phyloP scores from a whole-genome alignment of 2,888 invertebrate genomes.

The Dendrolimus houi region DNA sequence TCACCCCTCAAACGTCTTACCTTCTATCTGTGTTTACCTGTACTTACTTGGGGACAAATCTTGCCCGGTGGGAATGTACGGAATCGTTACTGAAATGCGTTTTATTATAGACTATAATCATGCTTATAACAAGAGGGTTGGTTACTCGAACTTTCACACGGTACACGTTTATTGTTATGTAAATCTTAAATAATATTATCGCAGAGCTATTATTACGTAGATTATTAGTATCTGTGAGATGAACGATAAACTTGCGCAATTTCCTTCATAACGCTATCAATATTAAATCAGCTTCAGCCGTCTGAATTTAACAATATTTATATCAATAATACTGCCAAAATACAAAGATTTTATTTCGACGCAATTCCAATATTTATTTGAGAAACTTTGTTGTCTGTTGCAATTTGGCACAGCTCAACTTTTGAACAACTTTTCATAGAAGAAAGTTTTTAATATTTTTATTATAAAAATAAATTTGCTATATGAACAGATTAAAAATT shows the following conservation, averaged over 20 bases:
- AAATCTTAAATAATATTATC: slow-evolving; percentile 17
- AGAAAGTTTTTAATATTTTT: not conserved
- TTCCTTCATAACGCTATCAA: not conserved
- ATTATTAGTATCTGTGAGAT: no score
- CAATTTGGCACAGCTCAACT: not conserved
- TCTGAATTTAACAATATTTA: no score
- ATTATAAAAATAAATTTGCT: not conserved
- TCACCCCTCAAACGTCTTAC: slow-evolving; percentile 66
- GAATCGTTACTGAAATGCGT: slow-evolving; percentile 59
- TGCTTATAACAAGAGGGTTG: slow-evolving; percentile 50
- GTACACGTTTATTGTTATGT: slow-evolving; percentile 41
- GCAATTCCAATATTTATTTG: not conserved
- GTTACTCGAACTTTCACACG: slow-evolving; percentile 59
- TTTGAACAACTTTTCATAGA: not conserved
- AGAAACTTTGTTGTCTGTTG: not conserved
- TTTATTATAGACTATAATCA: slow-evolving; percentile 55
- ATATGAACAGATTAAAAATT: no score
- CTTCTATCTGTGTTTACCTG: slow-evolving; percentile 67
- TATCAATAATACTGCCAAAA: not conserved
- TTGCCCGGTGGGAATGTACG: slow-evolving; percentile 62
- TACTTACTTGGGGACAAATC: slow-evolving; percentile 59
- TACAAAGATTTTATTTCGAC: not conserved
- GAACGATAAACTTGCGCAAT: not conserved
- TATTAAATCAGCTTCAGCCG: no score
- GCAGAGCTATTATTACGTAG: not conserved